Conservation (phyloP, 1,140 invertebrate species). For the Trachymyrmex septentrionalis region DNA sequence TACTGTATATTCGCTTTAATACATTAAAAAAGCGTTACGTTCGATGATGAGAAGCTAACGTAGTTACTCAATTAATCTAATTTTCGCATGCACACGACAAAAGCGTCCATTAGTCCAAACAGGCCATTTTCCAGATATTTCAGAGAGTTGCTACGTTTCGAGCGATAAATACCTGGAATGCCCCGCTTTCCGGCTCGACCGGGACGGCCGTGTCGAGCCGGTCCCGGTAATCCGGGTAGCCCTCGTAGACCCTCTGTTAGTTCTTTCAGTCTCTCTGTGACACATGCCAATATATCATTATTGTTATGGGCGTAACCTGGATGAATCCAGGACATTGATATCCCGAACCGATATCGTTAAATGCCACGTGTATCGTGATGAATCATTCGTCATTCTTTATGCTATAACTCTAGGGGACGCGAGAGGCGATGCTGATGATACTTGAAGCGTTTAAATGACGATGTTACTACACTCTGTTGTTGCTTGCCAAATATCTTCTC, state of each 20-base stretch:
- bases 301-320: conserved; percentile 79
- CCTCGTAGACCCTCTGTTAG: conserved; percentile 87
- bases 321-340: conserved; percentile 51
- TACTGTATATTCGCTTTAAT: background rate
- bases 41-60: conserved; percentile 2
- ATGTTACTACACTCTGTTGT: conserved; percentile 34
- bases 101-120: conserved; percentile 37
- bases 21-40: conserved; percentile 28
- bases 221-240: conserved; percentile 85
- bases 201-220: conserved; percentile 79
- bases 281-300: conserved; percentile 79
- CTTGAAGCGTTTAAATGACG: conserved; percentile 65
- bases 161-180: conserved; percentile 85
- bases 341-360: conserved; percentile 67
- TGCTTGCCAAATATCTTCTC: conserved; percentile 19
- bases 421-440: conserved; percentile 40
- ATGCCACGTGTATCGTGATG: conserved; percentile 1
- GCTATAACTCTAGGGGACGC: background rate
- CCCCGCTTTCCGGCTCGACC: conserved; percentile 84
- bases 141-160: background rate
- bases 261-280: conserved; percentile 87
- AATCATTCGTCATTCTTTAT: conserved; percentile 41
- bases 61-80: conserved; percentile 33
- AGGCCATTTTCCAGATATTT: conserved; percentile 11
- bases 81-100: conserved; percentile 16